Evolutionary conservation across 2,797 vertebrate genomes (phyloP), one percentile per base, ranked within the genome.

Genomic region (Schizopygopsis pylzovi): DNA sequence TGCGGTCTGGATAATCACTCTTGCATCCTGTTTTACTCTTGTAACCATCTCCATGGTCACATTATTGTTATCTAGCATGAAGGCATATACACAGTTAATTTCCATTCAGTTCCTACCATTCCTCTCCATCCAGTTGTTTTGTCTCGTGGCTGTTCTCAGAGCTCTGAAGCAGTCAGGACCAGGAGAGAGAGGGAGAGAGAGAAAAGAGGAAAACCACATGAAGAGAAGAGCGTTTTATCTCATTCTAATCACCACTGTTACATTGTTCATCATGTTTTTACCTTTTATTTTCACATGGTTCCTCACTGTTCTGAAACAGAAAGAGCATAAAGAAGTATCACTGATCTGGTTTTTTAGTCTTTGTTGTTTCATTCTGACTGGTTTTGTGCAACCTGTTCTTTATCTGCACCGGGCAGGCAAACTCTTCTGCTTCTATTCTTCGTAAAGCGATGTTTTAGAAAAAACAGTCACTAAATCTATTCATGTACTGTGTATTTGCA

Each of bases 171-270:
- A 65, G 1, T 65, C 28, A 16, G 63, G 13, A 33, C 63, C 28
- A 33, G 63, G 63, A 65, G 15, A 41, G 41, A 41, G 41, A 41
- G 41, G 0, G 7, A 41, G 41, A 65, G 61, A 33, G 61, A 33
- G 28, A 1, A 65, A 6, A 16, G 25, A 65, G 15, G 63, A 65
- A 33, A 33, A 65, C 63, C 6, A 16, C 25, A 91, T 70, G 28
- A 81, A 81, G 25, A 68, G 28, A 70, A 49, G 18, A 54, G 88
- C 56, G 84, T 93, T 92, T 49, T 8, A 41, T 41, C 41, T 41
- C 41, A 41, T 41, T 41, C 41, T 41, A 41, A 41, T 41, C 1
- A 41, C 7, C 8, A 41, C 41, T 41, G 41, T 77, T 1, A 43
- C 28, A 3, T 47, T 77, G 41, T 1, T 77, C 18, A 13, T 28